These are phyloP conservation scores for Onchidella celtica DNA, from an alignment of 2,888 invertebrate species.

Conservation along the genomic window DNA sequence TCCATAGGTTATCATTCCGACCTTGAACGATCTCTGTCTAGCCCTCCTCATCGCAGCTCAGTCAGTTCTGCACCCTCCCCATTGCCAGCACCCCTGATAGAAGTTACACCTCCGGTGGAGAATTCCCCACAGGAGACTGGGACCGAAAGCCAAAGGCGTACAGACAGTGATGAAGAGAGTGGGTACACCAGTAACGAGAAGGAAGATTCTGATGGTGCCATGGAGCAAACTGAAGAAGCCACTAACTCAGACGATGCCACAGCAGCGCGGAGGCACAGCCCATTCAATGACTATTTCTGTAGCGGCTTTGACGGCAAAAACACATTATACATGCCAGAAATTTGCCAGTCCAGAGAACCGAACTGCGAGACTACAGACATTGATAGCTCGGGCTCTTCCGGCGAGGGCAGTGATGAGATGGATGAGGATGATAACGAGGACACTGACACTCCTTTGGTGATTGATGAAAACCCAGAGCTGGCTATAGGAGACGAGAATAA, in stretches of 20 bases:
- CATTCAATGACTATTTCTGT: slow-evolving; percentile 35
- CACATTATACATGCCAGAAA: slow-evolving; percentile 5
- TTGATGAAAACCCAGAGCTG: slow-evolving; percentile 11
- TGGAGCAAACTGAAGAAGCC: background rate
- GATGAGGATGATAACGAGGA: slow-evolving; percentile 25
- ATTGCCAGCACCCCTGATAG: background rate
- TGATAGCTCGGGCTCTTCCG: background rate
- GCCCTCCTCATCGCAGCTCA: background rate
- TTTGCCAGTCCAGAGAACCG: background rate
- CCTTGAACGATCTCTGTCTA: background rate
- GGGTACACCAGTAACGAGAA: slow-evolving; percentile 38
- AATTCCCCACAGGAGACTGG: background rate
- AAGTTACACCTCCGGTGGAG: no score
- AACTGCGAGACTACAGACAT: background rate
- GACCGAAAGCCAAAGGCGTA: background rate
- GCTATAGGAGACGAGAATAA: background rate
- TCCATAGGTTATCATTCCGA: background rate
- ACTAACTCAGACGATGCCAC: background rate
- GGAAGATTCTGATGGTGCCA: slow-evolving; percentile 2
- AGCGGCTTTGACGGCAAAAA: slow-evolving; percentile 32
- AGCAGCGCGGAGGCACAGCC: background rate
- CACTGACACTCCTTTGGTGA: background rate
- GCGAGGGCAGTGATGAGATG: background rate
- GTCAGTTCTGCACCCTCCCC: background rate
- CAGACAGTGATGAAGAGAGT: slow-evolving; percentile 43